Base-by-base conservation (phyloP, 2,797 vertebrate species). In the Myotis myotis region DNA sequence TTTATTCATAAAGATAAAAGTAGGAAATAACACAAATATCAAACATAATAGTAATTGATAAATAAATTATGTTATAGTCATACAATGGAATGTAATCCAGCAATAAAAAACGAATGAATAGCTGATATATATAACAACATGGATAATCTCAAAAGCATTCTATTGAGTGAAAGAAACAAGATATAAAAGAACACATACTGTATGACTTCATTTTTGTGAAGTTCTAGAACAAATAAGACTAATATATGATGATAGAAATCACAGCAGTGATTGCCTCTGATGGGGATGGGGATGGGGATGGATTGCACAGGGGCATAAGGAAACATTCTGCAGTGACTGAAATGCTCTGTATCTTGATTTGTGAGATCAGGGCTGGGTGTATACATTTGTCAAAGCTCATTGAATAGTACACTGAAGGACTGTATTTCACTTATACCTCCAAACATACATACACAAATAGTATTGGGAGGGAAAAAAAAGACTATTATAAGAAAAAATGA, bases 141-240 rank as follows among this genome's bases (percentile, higher is more conserved):
- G 47, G 33, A 81, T 68, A 62, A 87, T 41, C 76, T 89, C 25
- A 51, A 94, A 95, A 89, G 64, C 60, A 70, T 51, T 79, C 64
- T 51, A 75, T 0, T 84, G 41, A 75, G 12, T 81, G 17, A 84
- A 86, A 93, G 62, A 93, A 93, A 23, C 38, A 93, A 91, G 41
- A 81, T 33, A 82, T 49, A 53, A 90, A 88, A 93, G 64, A 91
- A 17, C 79, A 49, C 0, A 36, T 41, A 80, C 30, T 79, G 6
- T 71, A 76, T 70, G 20, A 51, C 66, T 93, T 80, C 17, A 76
- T 72, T 96, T 95, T 95, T 60, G 51, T 89, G 81, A 94, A 89
- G 80, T 51, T 94, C 49, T 94, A 83, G 60, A 82, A 44, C 17
- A 76, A 55, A 22, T 86, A 86, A 66, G 30, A 76, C 51, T 68